Evolutionary conservation across 2,113 vertebrate genomes (phyloP).

Genomic region (Chamaetylas fuelleborni): DNA sequence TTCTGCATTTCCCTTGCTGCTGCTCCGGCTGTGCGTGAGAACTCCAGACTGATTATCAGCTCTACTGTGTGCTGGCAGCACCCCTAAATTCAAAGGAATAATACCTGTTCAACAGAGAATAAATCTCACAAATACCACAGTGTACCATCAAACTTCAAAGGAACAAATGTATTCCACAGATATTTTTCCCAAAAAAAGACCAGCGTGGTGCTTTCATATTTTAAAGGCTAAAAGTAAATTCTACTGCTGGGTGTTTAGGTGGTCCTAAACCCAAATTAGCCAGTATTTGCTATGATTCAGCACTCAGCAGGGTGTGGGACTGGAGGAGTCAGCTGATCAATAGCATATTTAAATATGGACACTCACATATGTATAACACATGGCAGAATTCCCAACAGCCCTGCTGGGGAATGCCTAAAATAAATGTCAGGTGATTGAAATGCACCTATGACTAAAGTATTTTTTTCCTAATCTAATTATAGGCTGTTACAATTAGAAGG

Average conservation of each 20-base stretch:
- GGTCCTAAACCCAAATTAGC: neutral
- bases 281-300: neutral
- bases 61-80: conserved; percentile 77
- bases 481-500: neutral
- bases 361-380: neutral
- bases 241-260: neutral
- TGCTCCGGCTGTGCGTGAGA: conserved; percentile 86
- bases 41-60: conserved; percentile 76
- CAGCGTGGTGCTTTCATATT: neutral
- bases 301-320: neutral
- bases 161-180: neutral
- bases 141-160: neutral
- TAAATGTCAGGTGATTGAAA: conserved; percentile 7
- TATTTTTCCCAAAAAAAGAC: neutral
- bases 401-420: neutral
- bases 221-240: neutral
- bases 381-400: conserved; percentile 6
- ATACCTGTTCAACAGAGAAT: neutral
- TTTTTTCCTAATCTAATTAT: neutral
- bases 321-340: conserved; percentile 4
- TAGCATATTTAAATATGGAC: neutral
- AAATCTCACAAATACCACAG: neutral
- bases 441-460: neutral
- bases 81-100: conserved; percentile 69
- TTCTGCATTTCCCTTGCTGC: conserved; percentile 89